A percentile compares a stretch with the other conserved stretches of the same genome.
phyloP scores from a whole-genome alignment of 2,113 vertebrate genomes.

The Oncorhynchus keta region DNA sequence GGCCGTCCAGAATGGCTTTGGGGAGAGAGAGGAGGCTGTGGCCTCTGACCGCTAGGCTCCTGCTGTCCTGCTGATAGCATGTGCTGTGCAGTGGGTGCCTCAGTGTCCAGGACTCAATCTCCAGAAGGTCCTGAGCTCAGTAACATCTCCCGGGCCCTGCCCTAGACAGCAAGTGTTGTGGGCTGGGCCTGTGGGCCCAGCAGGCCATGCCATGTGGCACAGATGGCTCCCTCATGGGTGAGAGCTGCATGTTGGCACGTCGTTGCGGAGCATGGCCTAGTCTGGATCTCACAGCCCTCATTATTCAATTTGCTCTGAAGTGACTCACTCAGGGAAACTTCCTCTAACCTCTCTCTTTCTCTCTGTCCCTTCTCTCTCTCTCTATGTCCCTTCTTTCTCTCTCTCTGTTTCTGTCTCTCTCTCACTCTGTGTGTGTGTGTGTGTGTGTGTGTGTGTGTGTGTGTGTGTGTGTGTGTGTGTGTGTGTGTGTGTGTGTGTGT shows the following conservation, averaged over 20 bases:
- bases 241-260: slow-evolving; percentile 56
- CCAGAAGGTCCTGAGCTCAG: slow-evolving; percentile 37
- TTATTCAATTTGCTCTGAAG: slow-evolving; percentile 61
- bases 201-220: slow-evolving; percentile 19
- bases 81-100: background rate
- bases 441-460: slow-evolving; percentile 28
- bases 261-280: slow-evolving; percentile 49
- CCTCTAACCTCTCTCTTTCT: slow-evolving; percentile 4
- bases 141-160: slow-evolving; percentile 41
- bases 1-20: slow-evolving; percentile 36
- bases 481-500: slow-evolving; percentile 24
- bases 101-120: slow-evolving; percentile 2
- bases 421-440: slow-evolving; percentile 1
- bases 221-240: slow-evolving; percentile 39
- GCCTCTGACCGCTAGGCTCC: slow-evolving; percentile 47
- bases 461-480: slow-evolving; percentile 29
- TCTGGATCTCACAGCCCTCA: slow-evolving; percentile 45
- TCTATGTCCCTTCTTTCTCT: no score
- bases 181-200: background rate
- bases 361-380: background rate
- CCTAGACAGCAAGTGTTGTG: background rate
- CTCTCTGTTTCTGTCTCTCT: no score
- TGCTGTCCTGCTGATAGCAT: slow-evolving; percentile 24
- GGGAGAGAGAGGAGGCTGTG: slow-evolving; percentile 39
- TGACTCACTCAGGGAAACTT: slow-evolving; percentile 48